Conservation (phyloP, 2,113 vertebrate species). For the Aegotheles bennettii region DNA sequence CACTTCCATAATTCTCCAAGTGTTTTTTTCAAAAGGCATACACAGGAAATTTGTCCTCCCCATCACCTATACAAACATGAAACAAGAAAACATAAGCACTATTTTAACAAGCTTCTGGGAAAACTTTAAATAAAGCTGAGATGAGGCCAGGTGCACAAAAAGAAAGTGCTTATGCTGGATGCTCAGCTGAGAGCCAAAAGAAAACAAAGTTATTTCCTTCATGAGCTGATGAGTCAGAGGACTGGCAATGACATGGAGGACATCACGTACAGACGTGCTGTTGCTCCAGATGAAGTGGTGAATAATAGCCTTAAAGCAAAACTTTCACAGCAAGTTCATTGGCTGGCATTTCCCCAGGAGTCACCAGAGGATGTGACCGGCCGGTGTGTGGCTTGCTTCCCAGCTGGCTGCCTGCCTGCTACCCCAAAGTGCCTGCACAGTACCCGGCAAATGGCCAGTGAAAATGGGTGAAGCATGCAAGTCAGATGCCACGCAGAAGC, state of each 20-base stretch:
- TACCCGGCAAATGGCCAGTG: neutral
- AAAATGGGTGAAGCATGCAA: neutral
- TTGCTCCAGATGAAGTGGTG: neutral
- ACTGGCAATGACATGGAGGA: slow-evolving; percentile 1
- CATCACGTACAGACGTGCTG: slow-evolving; percentile 32
- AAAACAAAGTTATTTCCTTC: neutral
- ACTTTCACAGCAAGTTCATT: neutral
- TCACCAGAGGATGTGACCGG: neutral
- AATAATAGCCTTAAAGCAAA: slow-evolving; percentile 26
- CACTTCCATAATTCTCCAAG: neutral
- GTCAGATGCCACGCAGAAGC: neutral
- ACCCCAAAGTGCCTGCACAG: neutral
- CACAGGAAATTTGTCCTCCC: neutral
- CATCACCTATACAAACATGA: neutral
- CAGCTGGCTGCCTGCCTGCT: neutral
- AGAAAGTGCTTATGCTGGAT: slow-evolving; percentile 29
- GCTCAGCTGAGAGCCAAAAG: neutral
- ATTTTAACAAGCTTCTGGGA: slow-evolving; percentile 7
- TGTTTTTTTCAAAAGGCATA: neutral
- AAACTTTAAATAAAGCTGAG: neutral
- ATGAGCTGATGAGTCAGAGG: slow-evolving; percentile 39
- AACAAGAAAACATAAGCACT: neutral
- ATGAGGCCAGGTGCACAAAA: slow-evolving; percentile 19
- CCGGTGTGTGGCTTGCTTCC: neutral
- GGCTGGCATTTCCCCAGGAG: neutral